A percentile compares a stretch with the other conserved stretches of the same genome.
These are phyloP conservation scores for Ptychoptera albimana DNA, from an alignment of 2,888 invertebrate species.

Conservation along the genomic window DNA sequence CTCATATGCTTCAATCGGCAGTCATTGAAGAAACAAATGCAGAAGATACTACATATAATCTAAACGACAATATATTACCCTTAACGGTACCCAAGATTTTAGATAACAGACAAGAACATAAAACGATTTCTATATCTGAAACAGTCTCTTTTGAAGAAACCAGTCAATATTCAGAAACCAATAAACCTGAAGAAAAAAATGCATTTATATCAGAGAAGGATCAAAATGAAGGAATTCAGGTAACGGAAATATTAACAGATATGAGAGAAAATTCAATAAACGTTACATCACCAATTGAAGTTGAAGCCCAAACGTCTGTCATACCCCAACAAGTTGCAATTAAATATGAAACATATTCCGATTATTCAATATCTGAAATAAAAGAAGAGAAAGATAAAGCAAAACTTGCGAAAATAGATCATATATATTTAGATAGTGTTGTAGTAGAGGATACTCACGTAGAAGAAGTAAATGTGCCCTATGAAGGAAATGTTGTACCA, in stretches of 20 bases:
- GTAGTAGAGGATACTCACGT: slow-evolving; percentile 27
- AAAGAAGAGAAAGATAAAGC: neutral
- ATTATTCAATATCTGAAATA: slow-evolving; percentile 21
- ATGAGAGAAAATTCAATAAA: neutral
- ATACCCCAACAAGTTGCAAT: slow-evolving; percentile 31
- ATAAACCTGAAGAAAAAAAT: slow-evolving; percentile 27
- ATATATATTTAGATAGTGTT: slow-evolving; percentile 32
- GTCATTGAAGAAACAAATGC: slow-evolving; percentile 38
- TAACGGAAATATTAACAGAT: neutral
- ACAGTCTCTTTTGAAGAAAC: slow-evolving; percentile 24
- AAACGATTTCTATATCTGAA: slow-evolving; percentile 28
- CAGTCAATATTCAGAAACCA: slow-evolving; percentile 18
- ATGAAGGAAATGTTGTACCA: too few relatives aligned
- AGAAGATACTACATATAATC: slow-evolving; percentile 23
- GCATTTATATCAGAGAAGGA: slow-evolving; percentile 22
- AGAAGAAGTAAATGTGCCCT: too few relatives aligned
- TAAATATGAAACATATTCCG: slow-evolving; percentile 31
- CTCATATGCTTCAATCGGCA: slow-evolving; percentile 36
- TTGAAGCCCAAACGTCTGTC: slow-evolving; percentile 21
- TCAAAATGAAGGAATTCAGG: slow-evolving; percentile 31
- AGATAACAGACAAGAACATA: slow-evolving; percentile 20
- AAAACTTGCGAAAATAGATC: slow-evolving; percentile 28
- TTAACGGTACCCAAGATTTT: slow-evolving; percentile 15
- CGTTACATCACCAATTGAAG: slow-evolving; percentile 9
- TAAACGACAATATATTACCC: neutral